Evolutionary conservation across 2,888 invertebrate species (phyloP).

Genomic region (Watsonalla cultraria): DNA sequence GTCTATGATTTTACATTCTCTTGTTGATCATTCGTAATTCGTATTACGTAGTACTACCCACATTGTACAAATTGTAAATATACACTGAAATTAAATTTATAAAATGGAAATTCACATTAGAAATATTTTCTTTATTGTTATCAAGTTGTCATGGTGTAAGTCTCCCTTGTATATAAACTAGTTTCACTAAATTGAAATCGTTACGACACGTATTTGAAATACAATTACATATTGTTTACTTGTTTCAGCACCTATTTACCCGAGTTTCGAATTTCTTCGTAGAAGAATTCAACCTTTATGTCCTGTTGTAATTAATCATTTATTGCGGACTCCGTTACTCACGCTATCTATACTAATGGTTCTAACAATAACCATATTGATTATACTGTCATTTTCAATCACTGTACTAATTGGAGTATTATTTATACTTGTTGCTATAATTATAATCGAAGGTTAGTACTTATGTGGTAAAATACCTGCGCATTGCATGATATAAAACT

Average conservation of each 20-base stretch:
- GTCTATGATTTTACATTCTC: background rate
- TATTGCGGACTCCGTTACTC: conserved; percentile 35
- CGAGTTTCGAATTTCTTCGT: conserved; percentile 14
- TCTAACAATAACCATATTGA: conserved; percentile 18
- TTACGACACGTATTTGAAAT: too few species aligned
- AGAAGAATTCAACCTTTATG: conserved; percentile 8
- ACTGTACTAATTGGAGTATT: conserved; percentile 26
- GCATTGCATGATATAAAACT: too few species aligned
- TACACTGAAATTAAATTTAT: background rate
- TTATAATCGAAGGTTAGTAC: conserved; percentile 48
- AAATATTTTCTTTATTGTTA: conserved; percentile 41
- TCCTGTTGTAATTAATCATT: conserved; percentile 8
- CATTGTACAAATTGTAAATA: background rate
- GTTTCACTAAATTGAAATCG: too few species aligned
- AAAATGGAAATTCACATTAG: conserved; percentile 52
- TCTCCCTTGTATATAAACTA: conserved; percentile 1
- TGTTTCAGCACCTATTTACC: conserved; percentile 26
- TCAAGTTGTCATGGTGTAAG: conserved; percentile 44
- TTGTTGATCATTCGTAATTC: background rate
- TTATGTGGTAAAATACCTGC: background rate
- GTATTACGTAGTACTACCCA: too few species aligned
- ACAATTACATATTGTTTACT: conserved; percentile 1
- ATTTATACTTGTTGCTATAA: conserved; percentile 26
- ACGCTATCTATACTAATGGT: conserved; percentile 29
- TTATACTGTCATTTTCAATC: conserved; percentile 25